Evolutionary conservation across 2,888 invertebrate genomes (phyloP).

Genomic region (Stramonita haemastoma): DNA sequence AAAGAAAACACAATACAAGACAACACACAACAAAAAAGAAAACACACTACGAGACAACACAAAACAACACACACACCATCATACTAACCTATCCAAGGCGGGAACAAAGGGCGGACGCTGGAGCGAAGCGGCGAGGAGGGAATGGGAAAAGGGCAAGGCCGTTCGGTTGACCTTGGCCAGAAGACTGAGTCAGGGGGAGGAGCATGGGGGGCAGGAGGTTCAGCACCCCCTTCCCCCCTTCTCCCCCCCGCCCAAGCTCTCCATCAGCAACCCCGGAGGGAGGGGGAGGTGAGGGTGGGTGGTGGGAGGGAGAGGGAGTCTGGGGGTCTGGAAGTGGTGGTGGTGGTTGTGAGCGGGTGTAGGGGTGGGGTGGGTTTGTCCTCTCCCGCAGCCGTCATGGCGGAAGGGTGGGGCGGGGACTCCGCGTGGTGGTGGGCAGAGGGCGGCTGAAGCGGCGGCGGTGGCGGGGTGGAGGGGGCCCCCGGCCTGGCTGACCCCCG

Average conservation of each 20-base stretch:
- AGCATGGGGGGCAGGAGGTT: slow-evolving; percentile 49
- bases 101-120: slow-evolving; percentile 65
- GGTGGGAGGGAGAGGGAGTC: neutral
- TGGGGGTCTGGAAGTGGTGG: slow-evolving; percentile 4
- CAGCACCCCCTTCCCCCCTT: slow-evolving; percentile 44
- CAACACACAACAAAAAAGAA: no score
- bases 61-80: no score
- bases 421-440: neutral
- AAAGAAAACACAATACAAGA: no score
- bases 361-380: slow-evolving; percentile 24
- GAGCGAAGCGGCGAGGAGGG: slow-evolving; percentile 65
- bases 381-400: neutral
- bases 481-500: neutral
- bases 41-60: no score
- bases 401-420: neutral
- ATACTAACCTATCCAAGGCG: slow-evolving; percentile 65
- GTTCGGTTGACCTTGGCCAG: slow-evolving; percentile 51
- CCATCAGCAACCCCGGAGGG: slow-evolving; percentile 31
- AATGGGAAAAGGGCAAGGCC: slow-evolving; percentile 64
- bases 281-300: neutral
- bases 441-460: neutral
- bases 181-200: slow-evolving; percentile 51
- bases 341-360: slow-evolving; percentile 8
- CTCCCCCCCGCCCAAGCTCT: slow-evolving; percentile 27
- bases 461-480: neutral